Base-by-base conservation (phyloP, 1,140 invertebrate species). In the Zophobas morio region DNA sequence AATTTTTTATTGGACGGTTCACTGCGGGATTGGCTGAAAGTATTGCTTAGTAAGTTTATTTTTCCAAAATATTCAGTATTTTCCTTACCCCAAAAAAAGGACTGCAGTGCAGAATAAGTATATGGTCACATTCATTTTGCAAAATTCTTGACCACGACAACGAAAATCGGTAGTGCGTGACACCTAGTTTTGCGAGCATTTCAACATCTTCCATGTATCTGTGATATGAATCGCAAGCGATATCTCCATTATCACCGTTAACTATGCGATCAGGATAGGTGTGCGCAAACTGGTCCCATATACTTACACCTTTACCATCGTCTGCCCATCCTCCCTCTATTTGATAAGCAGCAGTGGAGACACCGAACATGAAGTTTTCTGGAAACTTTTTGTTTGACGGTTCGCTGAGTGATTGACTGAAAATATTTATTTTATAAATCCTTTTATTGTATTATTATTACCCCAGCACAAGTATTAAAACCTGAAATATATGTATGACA, bases 221-320 rank as follows among this genome's bases (percentile, higher is more conserved):
- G 81, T 91, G 87, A 78, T 91, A 92, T 37, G 89, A 90, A 82
- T 91, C 88, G 56, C 88, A 87, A 40, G 90, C 89, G 1, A 90
- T 79, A 79, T 91, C 89, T 1, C 88, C 90, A 75, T 87, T 90
- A 0, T 84, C 85, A 3, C 84, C 75, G 79, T 92, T 89, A 0
- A 78, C 66, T 2, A 91, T 89, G 20, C 82, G 88, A 20, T 88
- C 83, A 8, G 88, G 86, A 78, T 87, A 81, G 4, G 87, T 78
- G 76, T 91, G 89, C 1, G 88, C 84, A 76, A 88, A 89, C n/a
- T 84, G 88, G 83, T 92, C 91, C 90, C 90, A 90, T 81, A 89
- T 89, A 78, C 85, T 88, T 79, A 87, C 86, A n/a, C 87, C 86
- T 81, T 85, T 85, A 42, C 84, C 86, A 53, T 70, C 86, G 66